phyloP scores from a whole-genome alignment of 2,888 invertebrate species.

The Macroteleia sp. region DNA sequence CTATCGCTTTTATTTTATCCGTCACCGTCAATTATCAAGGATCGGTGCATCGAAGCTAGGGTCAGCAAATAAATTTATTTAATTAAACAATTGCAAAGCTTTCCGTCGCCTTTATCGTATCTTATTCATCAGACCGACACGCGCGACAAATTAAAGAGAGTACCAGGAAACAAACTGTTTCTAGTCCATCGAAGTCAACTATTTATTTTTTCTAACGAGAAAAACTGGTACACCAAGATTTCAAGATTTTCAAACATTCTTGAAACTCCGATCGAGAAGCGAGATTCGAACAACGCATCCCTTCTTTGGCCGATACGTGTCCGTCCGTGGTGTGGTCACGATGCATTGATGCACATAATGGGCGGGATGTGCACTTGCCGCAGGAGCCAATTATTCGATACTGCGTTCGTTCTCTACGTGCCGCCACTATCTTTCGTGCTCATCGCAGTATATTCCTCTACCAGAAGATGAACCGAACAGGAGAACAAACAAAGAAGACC shows the following conservation, averaged over 20 bases:
- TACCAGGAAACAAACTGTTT: no score
- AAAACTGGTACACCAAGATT: no score
- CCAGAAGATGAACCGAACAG: no score
- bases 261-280: constrained; percentile 50
- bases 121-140: no score
- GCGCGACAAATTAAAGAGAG: constrained; percentile 8
- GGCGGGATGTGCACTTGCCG: constrained; percentile 83
- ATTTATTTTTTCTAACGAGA: no score
- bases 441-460: constrained; percentile 77
- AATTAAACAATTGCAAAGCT: constrained; percentile 39
- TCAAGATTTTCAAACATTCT: no score
- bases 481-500: constrained; percentile 53
- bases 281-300: constrained; percentile 55
- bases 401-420: constrained; percentile 78
- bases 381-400: constrained; percentile 84
- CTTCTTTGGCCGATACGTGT: constrained; percentile 41
- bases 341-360: constrained; percentile 82
- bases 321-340: constrained; percentile 73
- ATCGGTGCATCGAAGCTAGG: not conserved
- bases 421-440: constrained; percentile 79
- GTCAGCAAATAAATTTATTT: constrained; percentile 36
- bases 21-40: no score
- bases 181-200: no score
- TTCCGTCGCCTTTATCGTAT: no score
- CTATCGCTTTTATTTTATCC: not conserved